These are phyloP conservation scores for Paramuricea clavata DNA, from an alignment of 92 coral and sea anemone species.

Conservation along the genomic window DNA sequence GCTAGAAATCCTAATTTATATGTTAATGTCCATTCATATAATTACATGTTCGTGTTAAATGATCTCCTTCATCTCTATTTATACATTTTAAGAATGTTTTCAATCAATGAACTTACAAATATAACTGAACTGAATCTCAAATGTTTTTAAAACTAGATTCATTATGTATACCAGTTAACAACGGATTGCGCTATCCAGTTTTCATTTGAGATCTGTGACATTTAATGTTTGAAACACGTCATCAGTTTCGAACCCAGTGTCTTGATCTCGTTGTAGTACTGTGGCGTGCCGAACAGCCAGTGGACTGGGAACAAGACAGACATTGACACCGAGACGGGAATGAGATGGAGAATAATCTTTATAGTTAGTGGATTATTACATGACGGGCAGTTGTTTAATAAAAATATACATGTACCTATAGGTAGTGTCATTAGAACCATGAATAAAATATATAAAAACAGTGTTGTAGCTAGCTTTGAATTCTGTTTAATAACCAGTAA, in stretches of 20 bases:
- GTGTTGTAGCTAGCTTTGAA: neutral
- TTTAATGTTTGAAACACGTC: no score
- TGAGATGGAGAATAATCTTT: neutral
- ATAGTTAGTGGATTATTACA: neutral
- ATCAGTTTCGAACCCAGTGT: neutral
- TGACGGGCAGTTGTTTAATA: neutral
- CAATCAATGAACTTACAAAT: no score
- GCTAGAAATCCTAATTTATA: no score
- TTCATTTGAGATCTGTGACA: neutral
- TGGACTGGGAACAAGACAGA: neutral
- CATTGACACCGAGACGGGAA: neutral
- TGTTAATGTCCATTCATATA: no score
- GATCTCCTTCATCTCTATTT: no score
- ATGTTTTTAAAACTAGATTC: no score
- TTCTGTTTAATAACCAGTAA: slow-evolving; percentile 29
- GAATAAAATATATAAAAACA: slow-evolving; percentile 3
- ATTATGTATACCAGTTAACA: no score
- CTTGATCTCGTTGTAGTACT: slow-evolving; percentile 23
- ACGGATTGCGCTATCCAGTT: neutral
- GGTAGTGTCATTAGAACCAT: slow-evolving; percentile 15
- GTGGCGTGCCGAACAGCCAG: slow-evolving; percentile 41
- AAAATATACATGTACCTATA: neutral
- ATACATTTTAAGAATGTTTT: no score
- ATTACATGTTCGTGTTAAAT: no score
- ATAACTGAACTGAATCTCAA: no score